Conservation (phyloP, 1,140 invertebrate species). For the Acyrthosiphon pisum region DNA sequence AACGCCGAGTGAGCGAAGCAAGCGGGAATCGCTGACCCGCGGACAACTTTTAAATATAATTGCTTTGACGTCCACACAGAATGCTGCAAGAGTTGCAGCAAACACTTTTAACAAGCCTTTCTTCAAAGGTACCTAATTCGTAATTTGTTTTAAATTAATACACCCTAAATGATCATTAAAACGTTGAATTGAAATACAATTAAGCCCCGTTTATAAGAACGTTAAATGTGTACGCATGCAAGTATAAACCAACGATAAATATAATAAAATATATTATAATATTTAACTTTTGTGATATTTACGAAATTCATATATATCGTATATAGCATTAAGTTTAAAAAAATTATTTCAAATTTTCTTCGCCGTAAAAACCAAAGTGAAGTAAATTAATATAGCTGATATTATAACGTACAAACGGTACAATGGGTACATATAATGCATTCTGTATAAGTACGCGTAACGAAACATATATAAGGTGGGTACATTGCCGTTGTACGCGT, state of each 20-base stretch:
- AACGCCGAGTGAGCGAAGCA: not conserved
- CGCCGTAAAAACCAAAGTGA: not conserved
- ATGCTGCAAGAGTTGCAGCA: not conserved
- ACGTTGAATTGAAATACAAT: not conserved
- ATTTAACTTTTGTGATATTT: not conserved
- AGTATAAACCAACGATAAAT: not conserved
- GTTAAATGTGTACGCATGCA: not conserved
- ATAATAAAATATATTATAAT: not conserved
- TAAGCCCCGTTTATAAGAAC: not conserved
- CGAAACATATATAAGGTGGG: not conserved
- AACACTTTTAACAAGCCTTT: not conserved
- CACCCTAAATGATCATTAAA: not conserved
- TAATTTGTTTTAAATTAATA: conserved; percentile 11
- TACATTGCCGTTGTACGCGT: not conserved
- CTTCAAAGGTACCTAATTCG: not conserved
- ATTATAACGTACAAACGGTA: not conserved
- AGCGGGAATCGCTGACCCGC: not conserved
- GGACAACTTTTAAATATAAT: not conserved
- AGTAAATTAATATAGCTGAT: not conserved
- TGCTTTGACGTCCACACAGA: not conserved
- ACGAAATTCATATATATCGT: not conserved
- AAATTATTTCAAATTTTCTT: not conserved
- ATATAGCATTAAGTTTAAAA: not conserved
- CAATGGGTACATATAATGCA: not conserved
- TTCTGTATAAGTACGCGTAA: not conserved